Percentiles rank a stretch among this genome's conserved stretches.
Evolutionary conservation across 2,113 vertebrate genomes (phyloP).

Genomic region (Sclerurus mexicanus): DNA sequence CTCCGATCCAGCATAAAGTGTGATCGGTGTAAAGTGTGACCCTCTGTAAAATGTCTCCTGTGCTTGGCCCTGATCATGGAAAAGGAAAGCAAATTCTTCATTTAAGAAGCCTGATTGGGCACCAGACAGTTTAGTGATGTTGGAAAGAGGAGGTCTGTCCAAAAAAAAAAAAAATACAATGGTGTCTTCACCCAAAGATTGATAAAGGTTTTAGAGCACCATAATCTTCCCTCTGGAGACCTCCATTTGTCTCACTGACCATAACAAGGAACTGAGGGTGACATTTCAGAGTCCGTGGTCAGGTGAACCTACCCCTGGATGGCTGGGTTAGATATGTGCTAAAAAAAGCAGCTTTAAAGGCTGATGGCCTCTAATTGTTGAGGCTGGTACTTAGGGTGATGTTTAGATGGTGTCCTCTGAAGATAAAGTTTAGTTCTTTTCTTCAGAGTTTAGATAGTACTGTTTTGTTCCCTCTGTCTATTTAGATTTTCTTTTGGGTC

Average conservation of each 20-base stretch:
- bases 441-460: not conserved
- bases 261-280: not conserved
- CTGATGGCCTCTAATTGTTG: not conserved
- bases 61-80: not conserved
- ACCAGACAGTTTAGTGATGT: not conserved
- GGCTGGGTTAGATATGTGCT: not conserved
- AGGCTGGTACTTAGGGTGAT: not conserved
- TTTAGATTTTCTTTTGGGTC: not conserved
- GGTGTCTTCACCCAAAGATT: not conserved
- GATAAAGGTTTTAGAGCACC: not conserved
- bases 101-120: not conserved
- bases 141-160: not conserved
- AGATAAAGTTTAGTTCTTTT: not conserved
- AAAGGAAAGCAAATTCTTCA: not conserved
- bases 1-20: not conserved
- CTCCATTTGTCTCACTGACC: not conserved
- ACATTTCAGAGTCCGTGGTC: not conserved
- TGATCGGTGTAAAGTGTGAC: not conserved
- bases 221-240: not conserved
- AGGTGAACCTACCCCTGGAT: not conserved
- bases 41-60: not conserved
- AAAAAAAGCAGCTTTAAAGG: accelerated
- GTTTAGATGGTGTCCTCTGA: not conserved
- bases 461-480: not conserved
- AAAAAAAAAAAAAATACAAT: not conserved